Base-by-base conservation (phyloP, 2,797 vertebrate genomes). In the Decapterus maruadsi region DNA sequence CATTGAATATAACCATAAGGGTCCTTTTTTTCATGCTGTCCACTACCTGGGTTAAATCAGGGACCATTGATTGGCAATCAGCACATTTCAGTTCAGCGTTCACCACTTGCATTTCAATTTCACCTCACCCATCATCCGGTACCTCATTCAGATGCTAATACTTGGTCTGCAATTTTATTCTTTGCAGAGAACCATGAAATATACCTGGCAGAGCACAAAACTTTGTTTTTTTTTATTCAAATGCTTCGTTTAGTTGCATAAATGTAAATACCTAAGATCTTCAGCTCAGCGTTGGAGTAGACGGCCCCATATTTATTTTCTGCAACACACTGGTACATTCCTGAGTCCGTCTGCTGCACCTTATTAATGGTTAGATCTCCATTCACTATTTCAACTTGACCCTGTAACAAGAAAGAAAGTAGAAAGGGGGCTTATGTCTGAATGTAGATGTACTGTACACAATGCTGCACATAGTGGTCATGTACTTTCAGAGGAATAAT, bases 311-410 rank as follows among this genome's bases (percentile, higher is more conserved):
- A 97, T 74, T 97, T 98, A 88, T 99, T 99, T 92, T 97, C 97
- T 8, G 97, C 97, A 31, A 98, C 93, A 79, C 97, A 99, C 85
- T 99, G 98, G 92, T 98, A 99, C 97, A 99, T 99, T 79, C 97
- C 98, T 2, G 97, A 97, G 87, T 99, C 98, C 4, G 94, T 93
- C 43, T 96, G 92, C 88, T 96, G 97, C 68, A 98, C 96, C 72
- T 74, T 95, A 62, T 93, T 94, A 87, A 99, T 97, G 83, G 92
- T 94, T 87, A 99, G 88, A 70, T 97, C 95, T 68, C 98, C 97
- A 68, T 97, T 98, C 90, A 95, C 71, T 74, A 95, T 95, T 86
- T 98, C 96, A 81, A 96, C 80, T 72, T 96, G 96, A 91, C 92
- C 96, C 98, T 99, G 95, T 90, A 71, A 80, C 16, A 70, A 75